Conservation (phyloP, 2,888 invertebrate species). For the Octodonta nipae region DNA sequence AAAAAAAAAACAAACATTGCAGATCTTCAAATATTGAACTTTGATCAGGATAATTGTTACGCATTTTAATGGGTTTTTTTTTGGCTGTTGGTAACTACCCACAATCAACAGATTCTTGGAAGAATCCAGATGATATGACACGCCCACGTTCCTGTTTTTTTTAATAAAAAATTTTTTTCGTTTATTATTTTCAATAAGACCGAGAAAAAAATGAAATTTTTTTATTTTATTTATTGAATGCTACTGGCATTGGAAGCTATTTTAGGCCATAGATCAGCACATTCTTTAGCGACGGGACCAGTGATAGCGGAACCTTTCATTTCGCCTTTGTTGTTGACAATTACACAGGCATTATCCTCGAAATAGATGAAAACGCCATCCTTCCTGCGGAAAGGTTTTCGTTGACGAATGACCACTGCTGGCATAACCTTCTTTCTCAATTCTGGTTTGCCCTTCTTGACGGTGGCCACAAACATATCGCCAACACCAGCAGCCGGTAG, state of each 20-base stretch:
- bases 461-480: slow-evolving; percentile 98
- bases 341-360: slow-evolving; percentile 98
- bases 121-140: too few species aligned
- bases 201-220: too few species aligned
- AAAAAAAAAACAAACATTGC: too few species aligned
- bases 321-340: slow-evolving; percentile 99
- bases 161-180: too few species aligned
- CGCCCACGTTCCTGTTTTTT: too few species aligned
- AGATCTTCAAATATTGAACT: too few species aligned
- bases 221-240: too few species aligned
- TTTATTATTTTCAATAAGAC: too few species aligned
- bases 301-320: slow-evolving; percentile 99
- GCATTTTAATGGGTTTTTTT: too few species aligned
- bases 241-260: slow-evolving; percentile 99
- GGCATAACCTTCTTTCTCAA: slow-evolving; percentile 99
- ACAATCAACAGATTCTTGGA: too few species aligned
- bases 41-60: too few species aligned
- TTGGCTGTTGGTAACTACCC: too few species aligned
- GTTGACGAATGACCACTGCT: slow-evolving; percentile 94
- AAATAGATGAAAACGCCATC: slow-evolving; percentile 98
- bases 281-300: slow-evolving; percentile 98
- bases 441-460: slow-evolving; percentile 99
- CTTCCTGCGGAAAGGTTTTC: slow-evolving; percentile 97
- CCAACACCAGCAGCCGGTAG: slow-evolving; percentile 95
- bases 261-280: slow-evolving; percentile 99